A percentile compares a stretch with the other conserved stretches of the same genome.
These are phyloP conservation scores for Neodiprion virginianus DNA, from an alignment of 1,140 invertebrate genomes.

Conservation along the genomic window DNA sequence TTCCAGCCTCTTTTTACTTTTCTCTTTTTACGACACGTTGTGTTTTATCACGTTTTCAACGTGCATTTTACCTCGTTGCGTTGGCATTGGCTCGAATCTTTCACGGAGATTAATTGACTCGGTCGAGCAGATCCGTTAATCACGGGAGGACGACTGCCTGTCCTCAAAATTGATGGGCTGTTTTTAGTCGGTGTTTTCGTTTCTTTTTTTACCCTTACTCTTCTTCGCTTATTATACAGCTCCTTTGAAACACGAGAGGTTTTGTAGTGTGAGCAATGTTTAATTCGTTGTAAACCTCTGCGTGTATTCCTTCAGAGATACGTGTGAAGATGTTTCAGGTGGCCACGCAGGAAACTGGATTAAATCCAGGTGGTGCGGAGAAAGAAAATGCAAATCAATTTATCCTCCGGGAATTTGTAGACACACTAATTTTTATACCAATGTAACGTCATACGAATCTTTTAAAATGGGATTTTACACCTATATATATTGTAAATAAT, in stretches of 20 bases:
- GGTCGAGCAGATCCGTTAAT: slow-evolving; percentile 4
- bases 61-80: background rate
- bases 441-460: too few species aligned
- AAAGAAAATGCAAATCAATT: too few species aligned
- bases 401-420: too few species aligned
- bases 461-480: too few species aligned
- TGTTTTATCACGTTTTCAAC: background rate
- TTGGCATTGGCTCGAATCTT: background rate
- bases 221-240: background rate
- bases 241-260: slow-evolving; percentile 1
- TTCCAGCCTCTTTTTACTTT: too few species aligned
- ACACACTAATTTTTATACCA: too few species aligned
- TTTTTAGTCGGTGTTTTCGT: background rate
- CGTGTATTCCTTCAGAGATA: too few species aligned
- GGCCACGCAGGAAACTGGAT: too few species aligned
- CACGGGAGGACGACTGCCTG: background rate
- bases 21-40: too few species aligned
- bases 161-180: slow-evolving; percentile 2
- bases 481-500: too few species aligned
- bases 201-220: background rate
- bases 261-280: background rate
- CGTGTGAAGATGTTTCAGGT: too few species aligned
- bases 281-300: background rate
- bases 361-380: too few species aligned
- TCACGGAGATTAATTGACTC: slow-evolving; percentile 5